Conservation (phyloP, 2,797 vertebrate species). For the Liparis tanakae region DNA sequence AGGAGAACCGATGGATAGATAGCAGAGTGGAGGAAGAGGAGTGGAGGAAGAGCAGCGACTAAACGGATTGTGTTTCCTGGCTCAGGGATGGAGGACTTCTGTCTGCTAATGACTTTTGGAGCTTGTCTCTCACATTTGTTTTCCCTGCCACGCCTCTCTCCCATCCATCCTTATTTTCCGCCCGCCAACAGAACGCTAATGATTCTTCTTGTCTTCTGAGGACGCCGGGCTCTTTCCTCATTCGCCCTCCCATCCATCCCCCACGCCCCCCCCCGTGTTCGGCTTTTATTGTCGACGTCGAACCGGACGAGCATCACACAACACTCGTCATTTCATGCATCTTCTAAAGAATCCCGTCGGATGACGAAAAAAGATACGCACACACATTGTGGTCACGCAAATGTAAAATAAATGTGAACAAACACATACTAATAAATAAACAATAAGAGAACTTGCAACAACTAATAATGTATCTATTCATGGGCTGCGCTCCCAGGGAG, state of each 20-base stretch:
- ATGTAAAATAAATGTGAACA: neutral
- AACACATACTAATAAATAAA: neutral
- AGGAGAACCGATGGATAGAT: conserved; percentile 29
- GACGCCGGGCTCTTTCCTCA: conserved; percentile 37
- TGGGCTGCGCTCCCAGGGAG: neutral
- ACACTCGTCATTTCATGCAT: neutral
- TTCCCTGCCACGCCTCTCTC: conserved; percentile 19
- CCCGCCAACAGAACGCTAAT: conserved; percentile 49
- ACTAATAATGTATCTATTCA: neutral
- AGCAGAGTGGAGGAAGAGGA: conserved; percentile 26
- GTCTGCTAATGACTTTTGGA: conserved; percentile 52
- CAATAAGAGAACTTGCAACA: neutral
- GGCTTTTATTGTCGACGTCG: conserved; percentile 8
- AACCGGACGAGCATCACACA: neutral
- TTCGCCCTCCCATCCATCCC: conserved; percentile 30
- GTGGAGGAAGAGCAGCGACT: conserved; percentile 21
- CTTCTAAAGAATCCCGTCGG: neutral
- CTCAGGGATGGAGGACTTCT: conserved; percentile 24
- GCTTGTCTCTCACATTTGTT: conserved; percentile 27
- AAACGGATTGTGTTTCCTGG: conserved; percentile 46
- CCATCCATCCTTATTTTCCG: conserved; percentile 48
- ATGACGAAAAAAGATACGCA: neutral
- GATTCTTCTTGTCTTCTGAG: conserved; percentile 51
- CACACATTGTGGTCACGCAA: too few relatives aligned
- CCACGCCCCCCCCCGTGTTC: neutral